These are phyloP conservation scores for Nemoura dubitans DNA, from an alignment of 2,888 invertebrate species.

Conservation along the genomic window DNA sequence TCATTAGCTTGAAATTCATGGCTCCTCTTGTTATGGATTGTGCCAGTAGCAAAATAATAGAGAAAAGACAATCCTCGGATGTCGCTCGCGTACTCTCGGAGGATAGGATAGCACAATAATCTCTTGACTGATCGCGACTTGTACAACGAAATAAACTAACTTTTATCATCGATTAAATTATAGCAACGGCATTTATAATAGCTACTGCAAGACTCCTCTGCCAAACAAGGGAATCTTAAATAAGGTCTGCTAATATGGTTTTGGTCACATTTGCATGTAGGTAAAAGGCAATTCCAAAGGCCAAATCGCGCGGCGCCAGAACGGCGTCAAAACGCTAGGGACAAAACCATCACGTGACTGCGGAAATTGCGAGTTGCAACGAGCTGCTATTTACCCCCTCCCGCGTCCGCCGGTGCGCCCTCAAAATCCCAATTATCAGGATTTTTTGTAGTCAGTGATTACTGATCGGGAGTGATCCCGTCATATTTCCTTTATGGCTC, in stretches of 20 bases:
- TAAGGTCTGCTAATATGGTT: slow-evolving; percentile 27
- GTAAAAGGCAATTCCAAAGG: not conserved
- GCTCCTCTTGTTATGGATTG: slow-evolving; percentile 33
- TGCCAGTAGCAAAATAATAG: slow-evolving; percentile 1
- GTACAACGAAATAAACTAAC: slow-evolving; percentile 33
- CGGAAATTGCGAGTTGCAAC: not conserved
- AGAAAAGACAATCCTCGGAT: slow-evolving; percentile 22
- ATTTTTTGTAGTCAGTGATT: slow-evolving; percentile 17
- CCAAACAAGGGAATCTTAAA: slow-evolving; percentile 37
- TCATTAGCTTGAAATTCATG: slow-evolving; percentile 41
- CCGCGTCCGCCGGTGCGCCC: not conserved
- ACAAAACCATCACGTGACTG: not conserved
- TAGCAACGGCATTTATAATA: not conserved
- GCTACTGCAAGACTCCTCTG: not conserved
- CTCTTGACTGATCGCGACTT: slow-evolving; percentile 36
- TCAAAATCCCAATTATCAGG: not conserved
- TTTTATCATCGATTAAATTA: slow-evolving; percentile 36
- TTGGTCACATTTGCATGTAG: not conserved
- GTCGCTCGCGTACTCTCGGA: not conserved
- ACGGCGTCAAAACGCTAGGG: not conserved
- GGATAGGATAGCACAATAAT: slow-evolving; percentile 9
- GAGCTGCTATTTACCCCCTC: not conserved
- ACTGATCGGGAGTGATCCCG: slow-evolving; percentile 8
- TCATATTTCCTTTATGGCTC: slow-evolving; percentile 46
- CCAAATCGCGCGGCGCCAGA: not conserved